Evolutionary conservation across 2,888 invertebrate genomes (phyloP).

Genomic region (Cacoxenus indagator): DNA sequence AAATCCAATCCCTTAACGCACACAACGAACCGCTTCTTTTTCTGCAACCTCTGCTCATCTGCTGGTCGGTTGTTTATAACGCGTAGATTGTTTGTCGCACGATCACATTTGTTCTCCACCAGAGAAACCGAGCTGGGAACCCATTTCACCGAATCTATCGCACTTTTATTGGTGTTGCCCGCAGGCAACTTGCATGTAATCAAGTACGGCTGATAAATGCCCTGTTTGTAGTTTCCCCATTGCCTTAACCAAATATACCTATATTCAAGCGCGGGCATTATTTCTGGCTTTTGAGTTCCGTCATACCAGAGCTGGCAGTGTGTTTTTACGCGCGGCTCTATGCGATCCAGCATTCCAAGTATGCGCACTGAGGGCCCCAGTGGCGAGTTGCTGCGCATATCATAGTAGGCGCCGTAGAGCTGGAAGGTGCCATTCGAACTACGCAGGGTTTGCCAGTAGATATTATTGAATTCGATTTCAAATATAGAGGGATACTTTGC

Average conservation of each 20-base stretch:
- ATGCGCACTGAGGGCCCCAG: conserved; percentile 88
- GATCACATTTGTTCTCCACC: conserved; percentile 87
- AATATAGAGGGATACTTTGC: conserved; percentile 89
- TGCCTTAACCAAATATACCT: conserved; percentile 95
- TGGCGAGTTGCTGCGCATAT: conserved; percentile 81
- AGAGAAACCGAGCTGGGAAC: conserved; percentile 88
- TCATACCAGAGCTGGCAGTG: conserved; percentile 94
- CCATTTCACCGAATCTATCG: no score
- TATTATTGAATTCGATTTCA: conserved; percentile 92
- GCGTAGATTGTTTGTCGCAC: conserved; percentile 85
- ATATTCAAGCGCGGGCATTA: conserved; percentile 87
- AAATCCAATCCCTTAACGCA: conserved; percentile 94
- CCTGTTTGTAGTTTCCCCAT: conserved; percentile 94
- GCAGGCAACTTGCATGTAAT: conserved; percentile 90
- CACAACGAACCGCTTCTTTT: conserved; percentile 75
- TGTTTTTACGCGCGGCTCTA: conserved; percentile 85
- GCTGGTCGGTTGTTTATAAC: conserved; percentile 85
- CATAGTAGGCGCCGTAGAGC: conserved; percentile 88
- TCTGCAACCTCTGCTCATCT: conserved; percentile 62
- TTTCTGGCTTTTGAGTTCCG: conserved; percentile 83
- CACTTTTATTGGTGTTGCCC: conserved; percentile 58
- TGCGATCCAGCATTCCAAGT: conserved; percentile 90
- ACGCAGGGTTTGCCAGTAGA: conserved; percentile 91
- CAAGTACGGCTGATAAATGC: conserved; percentile 91
- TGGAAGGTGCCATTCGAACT: conserved; percentile 91